A percentile compares a stretch with the other conserved stretches of the same genome.
Conservation (phyloP, 1,140 invertebrate genomes). For the Drosophila pseudoananassae region DNA sequence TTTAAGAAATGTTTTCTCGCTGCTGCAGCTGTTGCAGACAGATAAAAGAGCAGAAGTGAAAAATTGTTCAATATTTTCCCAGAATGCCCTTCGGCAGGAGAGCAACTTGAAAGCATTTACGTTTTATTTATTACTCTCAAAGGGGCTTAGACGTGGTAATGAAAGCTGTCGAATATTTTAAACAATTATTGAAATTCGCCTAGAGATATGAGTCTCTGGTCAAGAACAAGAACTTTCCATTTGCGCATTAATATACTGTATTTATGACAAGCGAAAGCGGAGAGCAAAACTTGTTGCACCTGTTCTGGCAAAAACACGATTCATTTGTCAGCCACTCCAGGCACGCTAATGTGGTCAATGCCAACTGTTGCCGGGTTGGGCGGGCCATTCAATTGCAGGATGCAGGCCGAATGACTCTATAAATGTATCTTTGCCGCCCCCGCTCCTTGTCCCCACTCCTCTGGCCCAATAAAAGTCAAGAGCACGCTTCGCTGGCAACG, state of each 20-base stretch:
- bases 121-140: constrained; percentile 16
- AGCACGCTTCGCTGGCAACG: constrained; percentile 61
- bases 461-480: constrained; percentile 64
- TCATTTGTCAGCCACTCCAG: constrained; percentile 64
- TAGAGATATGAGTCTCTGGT: neutral
- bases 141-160: constrained; percentile 11
- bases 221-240: constrained; percentile 27
- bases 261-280: constrained; percentile 8
- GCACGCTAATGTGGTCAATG: constrained; percentile 78
- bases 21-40: constrained; percentile 16
- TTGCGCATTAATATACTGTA: constrained; percentile 30
- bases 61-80: constrained; percentile 42
- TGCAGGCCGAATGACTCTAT: constrained; percentile 73
- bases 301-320: constrained; percentile 35
- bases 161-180: constrained; percentile 19
- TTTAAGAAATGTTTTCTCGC: constrained; percentile 27
- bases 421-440: constrained; percentile 51
- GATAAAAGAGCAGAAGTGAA: constrained; percentile 36
- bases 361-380: constrained; percentile 70
- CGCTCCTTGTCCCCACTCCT: neutral
- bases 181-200: constrained; percentile 5
- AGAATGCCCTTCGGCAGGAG: constrained; percentile 17
- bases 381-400: constrained; percentile 70
- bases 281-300: constrained; percentile 68
- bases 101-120: constrained; percentile 17